Conservation (phyloP, 2,888 invertebrate genomes). For the Troides oblongomaculatus region DNA sequence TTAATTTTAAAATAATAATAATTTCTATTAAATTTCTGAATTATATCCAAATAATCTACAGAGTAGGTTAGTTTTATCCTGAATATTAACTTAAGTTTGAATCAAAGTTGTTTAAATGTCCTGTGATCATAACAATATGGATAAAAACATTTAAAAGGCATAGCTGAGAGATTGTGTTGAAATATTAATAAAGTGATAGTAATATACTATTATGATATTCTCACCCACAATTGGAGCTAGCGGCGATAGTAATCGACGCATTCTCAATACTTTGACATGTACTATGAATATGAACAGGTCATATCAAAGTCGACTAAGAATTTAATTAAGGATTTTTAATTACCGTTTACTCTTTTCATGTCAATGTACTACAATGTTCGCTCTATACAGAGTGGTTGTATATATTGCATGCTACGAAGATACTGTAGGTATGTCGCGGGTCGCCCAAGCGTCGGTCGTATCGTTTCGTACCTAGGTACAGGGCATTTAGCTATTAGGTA, state of each 20-base stretch:
- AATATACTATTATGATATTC: too few species aligned
- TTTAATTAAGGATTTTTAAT: not conserved
- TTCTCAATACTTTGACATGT: not conserved
- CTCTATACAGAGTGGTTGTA: conserved; percentile 43
- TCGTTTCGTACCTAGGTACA: conserved; percentile 58
- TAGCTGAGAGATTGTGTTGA: too few species aligned
- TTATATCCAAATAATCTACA: not conserved
- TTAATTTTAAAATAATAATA: not conserved
- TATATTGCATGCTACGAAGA: conserved; percentile 27
- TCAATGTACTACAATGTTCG: conserved; percentile 32
- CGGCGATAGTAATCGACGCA: too few species aligned
- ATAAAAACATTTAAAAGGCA: too few species aligned
- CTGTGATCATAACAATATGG: too few species aligned
- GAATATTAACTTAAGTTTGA: too few species aligned
- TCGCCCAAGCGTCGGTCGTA: conserved; percentile 42
- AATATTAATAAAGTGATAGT: too few species aligned
- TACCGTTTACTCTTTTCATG: conserved; percentile 13
- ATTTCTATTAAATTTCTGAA: not conserved
- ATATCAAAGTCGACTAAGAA: not conserved
- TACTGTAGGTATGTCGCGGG: conserved; percentile 40
- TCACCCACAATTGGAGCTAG: too few species aligned
- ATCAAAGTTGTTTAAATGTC: too few species aligned
- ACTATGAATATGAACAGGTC: not conserved
- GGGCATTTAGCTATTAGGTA: conserved; percentile 33
- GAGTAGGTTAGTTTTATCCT: too few species aligned